A percentile compares a stretch with the other conserved stretches of the same genome.
Evolutionary conservation across 2,113 vertebrate genomes (phyloP).

Genomic region (Osmerus mordax): DNA sequence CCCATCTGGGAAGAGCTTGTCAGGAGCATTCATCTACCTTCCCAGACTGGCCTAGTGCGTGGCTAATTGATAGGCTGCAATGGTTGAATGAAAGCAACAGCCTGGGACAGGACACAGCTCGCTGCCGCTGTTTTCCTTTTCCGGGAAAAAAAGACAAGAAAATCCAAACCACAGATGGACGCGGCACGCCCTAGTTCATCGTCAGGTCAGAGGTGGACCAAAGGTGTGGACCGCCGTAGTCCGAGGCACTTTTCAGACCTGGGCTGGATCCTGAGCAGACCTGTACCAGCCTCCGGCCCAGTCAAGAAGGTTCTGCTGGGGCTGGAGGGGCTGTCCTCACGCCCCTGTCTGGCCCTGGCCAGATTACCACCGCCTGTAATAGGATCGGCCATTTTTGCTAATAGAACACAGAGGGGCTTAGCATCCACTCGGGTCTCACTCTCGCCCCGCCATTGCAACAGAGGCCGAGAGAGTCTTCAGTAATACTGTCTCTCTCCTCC

Average conservation of each 20-base stretch:
- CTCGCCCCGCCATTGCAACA: slow-evolving; percentile 35
- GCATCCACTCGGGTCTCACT: slow-evolving; percentile 39
- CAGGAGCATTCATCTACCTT: no score
- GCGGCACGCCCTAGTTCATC: neutral
- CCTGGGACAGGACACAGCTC: no score
- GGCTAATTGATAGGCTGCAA: no score
- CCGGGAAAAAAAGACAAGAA: no score
- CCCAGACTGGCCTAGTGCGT: no score
- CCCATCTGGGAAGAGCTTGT: no score
- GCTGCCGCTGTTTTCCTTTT: no score
- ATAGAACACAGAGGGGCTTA: slow-evolving; percentile 63
- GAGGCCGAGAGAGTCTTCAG: slow-evolving; percentile 27
- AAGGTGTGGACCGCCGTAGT: no score
- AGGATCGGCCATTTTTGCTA: slow-evolving; percentile 63
- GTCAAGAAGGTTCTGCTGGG: neutral
- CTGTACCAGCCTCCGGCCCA: no score
- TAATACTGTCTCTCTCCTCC: slow-evolving; percentile 22
- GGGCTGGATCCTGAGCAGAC: neutral
- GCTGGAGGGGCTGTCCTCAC: slow-evolving; percentile 34
- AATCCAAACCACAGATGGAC: no score
- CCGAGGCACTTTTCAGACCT: no score
- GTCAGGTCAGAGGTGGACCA: neutral
- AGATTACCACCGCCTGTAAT: slow-evolving; percentile 62
- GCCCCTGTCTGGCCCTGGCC: slow-evolving; percentile 38
- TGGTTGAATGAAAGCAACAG: no score